These are phyloP conservation scores for Kryptolebias marmoratus DNA, from an alignment of 2,113 vertebrate species.

Conservation along the genomic window DNA sequence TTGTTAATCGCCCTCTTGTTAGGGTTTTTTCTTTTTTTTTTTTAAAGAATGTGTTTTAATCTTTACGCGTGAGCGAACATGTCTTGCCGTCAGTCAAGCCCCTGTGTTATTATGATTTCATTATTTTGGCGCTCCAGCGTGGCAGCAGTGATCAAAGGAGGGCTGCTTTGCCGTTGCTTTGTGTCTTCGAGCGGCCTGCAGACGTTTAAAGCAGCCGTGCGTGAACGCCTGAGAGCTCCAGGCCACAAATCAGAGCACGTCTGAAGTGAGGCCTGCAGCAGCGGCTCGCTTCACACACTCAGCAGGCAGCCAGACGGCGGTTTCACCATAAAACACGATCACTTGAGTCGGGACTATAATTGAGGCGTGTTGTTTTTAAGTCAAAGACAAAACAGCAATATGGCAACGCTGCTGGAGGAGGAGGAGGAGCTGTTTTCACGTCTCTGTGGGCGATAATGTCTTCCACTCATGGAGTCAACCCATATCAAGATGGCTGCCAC, in stretches of 20 bases:
- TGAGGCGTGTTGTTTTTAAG: slow-evolving; percentile 67
- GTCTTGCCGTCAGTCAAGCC: slow-evolving; percentile 44
- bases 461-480: not conserved
- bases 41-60: slow-evolving; percentile 21
- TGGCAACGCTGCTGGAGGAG: slow-evolving; percentile 48
- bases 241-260: slow-evolving; percentile 68
- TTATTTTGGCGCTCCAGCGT: slow-evolving; percentile 67
- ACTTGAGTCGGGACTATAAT: slow-evolving; percentile 62
- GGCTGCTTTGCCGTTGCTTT: slow-evolving; percentile 51
- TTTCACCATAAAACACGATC: slow-evolving; percentile 67
- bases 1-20: slow-evolving; percentile 38
- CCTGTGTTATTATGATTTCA: slow-evolving; percentile 69
- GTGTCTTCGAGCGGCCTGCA: slow-evolving; percentile 54
- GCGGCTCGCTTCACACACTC: slow-evolving; percentile 33
- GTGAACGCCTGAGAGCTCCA: slow-evolving; percentile 51
- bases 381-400: slow-evolving; percentile 34
- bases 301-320: slow-evolving; percentile 55
- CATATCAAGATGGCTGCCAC: no score
- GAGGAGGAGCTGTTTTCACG: not conserved
- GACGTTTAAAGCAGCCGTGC: slow-evolving; percentile 64
- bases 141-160: slow-evolving; percentile 71
- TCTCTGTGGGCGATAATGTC: not conserved
- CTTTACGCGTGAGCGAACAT: slow-evolving; percentile 57
- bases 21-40: slow-evolving; percentile 17
- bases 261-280: slow-evolving; percentile 61